A percentile compares a stretch with the other conserved stretches of the same genome.
Conservation (phyloP, 2,797 vertebrate genomes). For the Falco novaeseelandiae region DNA sequence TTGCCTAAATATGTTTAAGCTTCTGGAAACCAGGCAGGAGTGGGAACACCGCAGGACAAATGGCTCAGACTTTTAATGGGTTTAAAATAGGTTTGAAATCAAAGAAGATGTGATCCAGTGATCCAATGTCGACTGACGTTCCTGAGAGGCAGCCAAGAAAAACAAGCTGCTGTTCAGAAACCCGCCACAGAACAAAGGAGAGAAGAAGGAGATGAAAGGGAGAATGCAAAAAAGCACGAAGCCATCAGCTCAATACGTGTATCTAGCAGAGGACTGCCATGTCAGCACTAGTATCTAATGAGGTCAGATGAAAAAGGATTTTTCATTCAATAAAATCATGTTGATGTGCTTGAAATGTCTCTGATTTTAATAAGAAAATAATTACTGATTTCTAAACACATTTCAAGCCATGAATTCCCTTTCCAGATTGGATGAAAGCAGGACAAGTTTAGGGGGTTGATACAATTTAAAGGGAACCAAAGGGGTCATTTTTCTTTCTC, state of each 20-base stretch:
- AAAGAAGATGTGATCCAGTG: slow-evolving; percentile 30
- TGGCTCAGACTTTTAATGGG: background rate
- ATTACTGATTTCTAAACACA: background rate
- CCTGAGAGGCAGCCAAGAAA: slow-evolving; percentile 38
- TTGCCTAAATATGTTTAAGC: background rate
- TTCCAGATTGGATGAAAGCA: background rate
- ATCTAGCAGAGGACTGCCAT: background rate
- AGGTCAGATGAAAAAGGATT: background rate
- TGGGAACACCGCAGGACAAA: background rate
- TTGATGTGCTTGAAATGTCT: background rate
- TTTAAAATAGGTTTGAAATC: slow-evolving; percentile 49
- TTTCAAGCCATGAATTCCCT: background rate
- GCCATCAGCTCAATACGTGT: background rate
- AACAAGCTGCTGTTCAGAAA: slow-evolving; percentile 7
- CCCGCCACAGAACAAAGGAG: background rate
- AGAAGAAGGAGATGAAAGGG: background rate
- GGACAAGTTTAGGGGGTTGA: background rate
- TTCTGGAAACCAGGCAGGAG: slow-evolving; percentile 15
- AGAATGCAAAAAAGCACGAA: slow-evolving; percentile 1
- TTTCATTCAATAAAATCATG: background rate
- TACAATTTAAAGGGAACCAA: background rate
- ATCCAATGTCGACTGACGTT: background rate
- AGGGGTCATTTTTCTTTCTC: background rate
- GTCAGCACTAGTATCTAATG: background rate
- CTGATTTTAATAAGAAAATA: background rate